These are phyloP conservation scores for Melieria crassipennis DNA, from an alignment of 2,888 invertebrate genomes.

Conservation along the genomic window DNA sequence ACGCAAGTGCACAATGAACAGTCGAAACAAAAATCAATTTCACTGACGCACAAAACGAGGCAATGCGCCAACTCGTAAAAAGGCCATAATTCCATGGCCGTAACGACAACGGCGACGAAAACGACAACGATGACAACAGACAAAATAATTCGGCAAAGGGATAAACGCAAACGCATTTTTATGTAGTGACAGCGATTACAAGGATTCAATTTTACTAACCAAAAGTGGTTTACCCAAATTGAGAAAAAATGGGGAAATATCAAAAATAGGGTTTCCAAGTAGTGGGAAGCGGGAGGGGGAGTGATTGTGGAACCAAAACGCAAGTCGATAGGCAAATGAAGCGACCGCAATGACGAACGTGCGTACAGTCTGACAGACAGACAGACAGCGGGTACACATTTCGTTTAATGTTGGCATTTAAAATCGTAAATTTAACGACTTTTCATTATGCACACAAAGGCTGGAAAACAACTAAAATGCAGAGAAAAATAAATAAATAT, in stretches of 20 bases:
- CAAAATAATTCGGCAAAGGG: constrained; percentile 15
- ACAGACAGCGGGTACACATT: not conserved
- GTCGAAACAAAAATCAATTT: constrained; percentile 8
- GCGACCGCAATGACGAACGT: too few relatives aligned
- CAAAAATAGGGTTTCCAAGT: not conserved
- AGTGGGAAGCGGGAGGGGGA: too few relatives aligned
- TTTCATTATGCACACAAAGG: constrained; percentile 6
- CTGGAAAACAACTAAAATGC: not conserved
- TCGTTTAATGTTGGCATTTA: not conserved
- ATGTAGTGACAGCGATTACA: constrained; percentile 27
- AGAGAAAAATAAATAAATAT: not conserved
- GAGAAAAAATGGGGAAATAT: not conserved
- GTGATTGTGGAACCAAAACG: too few relatives aligned
- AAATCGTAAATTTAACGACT: constrained; percentile 23
- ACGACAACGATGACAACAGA: not conserved
- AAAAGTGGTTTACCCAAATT: not conserved
- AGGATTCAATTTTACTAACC: constrained; percentile 23
- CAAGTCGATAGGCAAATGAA: too few relatives aligned
- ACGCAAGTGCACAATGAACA: not conserved
- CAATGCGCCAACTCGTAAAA: not conserved
- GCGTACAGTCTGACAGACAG: not conserved
- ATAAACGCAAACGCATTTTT: constrained; percentile 12
- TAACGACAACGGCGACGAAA: constrained; percentile 3
- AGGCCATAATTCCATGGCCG: constrained; percentile 10
- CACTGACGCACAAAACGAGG: not conserved